Evolutionary conservation across 1,140 invertebrate species (phyloP), one percentile per base, ranked within the genome.

Genomic region (Drosophila kikkawai): DNA sequence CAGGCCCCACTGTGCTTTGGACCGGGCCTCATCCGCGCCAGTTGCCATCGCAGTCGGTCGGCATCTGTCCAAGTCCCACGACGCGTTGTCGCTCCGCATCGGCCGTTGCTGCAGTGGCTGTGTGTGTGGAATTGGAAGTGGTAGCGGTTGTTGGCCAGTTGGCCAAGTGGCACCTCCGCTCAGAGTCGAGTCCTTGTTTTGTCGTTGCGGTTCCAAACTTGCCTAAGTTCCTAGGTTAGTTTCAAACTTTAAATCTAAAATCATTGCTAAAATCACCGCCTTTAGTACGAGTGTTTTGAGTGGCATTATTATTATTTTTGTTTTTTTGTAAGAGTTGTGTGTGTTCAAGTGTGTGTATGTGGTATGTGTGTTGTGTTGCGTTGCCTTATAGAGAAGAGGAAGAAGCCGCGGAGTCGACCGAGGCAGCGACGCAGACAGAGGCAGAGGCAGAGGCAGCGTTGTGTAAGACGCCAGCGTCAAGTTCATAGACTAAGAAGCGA

Each of bases 51-150:
- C 63, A 83, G 81, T 83, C 82, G 82, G 71, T 84, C 82, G 77
- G 69, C 81, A 84, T 80, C 81, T 81, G 81, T 85, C 73, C 81
- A 85, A 85, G 82, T 80, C 78, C 67, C 75, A 84, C 83, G 81
- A 84, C 82, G 81, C 70, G 70, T 82, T 58, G 80, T 71, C 74
- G 74, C 66, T 68, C 61, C 69, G 75, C 63, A 47, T 70, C 57
- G 68, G 67, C 45, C 69, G 67, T 60, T 73, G 55, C 55, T 73
- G 44, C 55, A 59, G 45, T 56, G 53, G 53, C 53, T 56, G 36
- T 48, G 22, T 48, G 47, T 48, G 47, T 34, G 66, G 50, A 61
- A 42, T 34, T 57, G 61, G 26, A 45, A 59, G 57, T 56, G 50
- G 67, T 37, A 70, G 67, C 61, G 64, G 67, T 65, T 65, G 39